phyloP scores from a whole-genome alignment of 2,797 vertebrate genomes.

The Rhinogobio ventralis region DNA sequence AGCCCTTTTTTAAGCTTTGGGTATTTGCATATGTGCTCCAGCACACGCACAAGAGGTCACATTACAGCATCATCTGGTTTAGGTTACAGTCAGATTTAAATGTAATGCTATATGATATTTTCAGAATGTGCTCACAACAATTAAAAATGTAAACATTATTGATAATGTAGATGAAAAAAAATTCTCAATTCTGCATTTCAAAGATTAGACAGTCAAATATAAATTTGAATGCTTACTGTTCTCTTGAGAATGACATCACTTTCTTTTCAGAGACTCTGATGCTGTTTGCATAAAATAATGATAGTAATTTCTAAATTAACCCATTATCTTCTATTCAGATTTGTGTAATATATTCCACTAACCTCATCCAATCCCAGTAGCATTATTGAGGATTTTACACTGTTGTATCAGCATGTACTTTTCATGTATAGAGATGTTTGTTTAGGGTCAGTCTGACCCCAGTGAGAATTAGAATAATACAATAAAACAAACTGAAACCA shows the following conservation, averaged over 20 bases:
- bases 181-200: not conserved
- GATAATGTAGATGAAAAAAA: not conserved
- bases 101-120: not conserved
- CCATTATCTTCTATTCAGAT: not conserved
- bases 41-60: not conserved
- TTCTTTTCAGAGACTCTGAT: not conserved
- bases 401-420: constrained; percentile 7
- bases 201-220: not conserved
- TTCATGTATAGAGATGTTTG: constrained; percentile 7
- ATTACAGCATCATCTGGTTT: not conserved
- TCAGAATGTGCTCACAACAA: not conserved
- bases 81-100: not conserved
- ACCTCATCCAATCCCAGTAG: not conserved
- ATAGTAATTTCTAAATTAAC: not conserved
- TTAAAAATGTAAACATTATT: not conserved
- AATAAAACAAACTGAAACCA: not conserved
- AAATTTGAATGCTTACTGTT: not conserved
- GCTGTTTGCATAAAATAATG: not conserved
- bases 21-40: constrained; percentile 23
- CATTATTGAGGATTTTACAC: not conserved
- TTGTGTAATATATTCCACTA: constrained; percentile 1
- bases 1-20: not conserved
- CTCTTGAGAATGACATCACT: not conserved
- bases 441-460: not conserved
- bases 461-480: not conserved